A percentile compares a stretch with the other conserved stretches of the same genome.
Conservation (phyloP, 2,113 vertebrate genomes). For the Trematocara stigmaticum region DNA sequence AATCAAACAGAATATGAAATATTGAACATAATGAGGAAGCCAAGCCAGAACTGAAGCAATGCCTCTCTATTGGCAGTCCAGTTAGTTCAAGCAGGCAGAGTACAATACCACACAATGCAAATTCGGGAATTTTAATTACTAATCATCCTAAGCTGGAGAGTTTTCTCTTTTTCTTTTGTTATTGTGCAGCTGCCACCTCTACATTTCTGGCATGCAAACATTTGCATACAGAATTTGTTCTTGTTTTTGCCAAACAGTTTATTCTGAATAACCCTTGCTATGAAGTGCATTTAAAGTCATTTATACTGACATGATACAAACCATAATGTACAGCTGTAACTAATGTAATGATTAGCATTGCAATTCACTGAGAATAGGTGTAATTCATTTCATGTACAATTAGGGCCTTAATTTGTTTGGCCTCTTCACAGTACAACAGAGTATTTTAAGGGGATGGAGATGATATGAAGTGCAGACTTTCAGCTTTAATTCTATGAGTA, state of each 20-base stretch:
- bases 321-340: not conserved
- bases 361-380: not conserved
- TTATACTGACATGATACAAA: rapidly evolving
- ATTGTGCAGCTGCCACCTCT: not conserved
- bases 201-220: not conserved
- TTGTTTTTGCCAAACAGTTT: not conserved
- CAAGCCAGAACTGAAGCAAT: not conserved
- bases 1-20: conserved; percentile 27
- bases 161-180: not conserved
- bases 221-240: not conserved
- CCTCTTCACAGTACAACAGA: not conserved
- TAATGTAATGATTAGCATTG: not conserved
- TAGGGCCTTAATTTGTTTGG: not conserved
- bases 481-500: not conserved
- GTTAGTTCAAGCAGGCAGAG: not conserved
- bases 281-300: not conserved
- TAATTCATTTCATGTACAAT: not conserved
- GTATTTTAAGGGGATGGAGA: not conserved
- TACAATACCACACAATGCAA: not conserved
- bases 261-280: not conserved
- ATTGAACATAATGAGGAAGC: conserved; percentile 23
- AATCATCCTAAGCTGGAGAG: not conserved
- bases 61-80: not conserved
- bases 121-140: not conserved
- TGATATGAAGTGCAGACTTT: not conserved